Evolutionary conservation across 2,113 vertebrate species (phyloP).

Genomic region (Podarcis muralis): DNA sequence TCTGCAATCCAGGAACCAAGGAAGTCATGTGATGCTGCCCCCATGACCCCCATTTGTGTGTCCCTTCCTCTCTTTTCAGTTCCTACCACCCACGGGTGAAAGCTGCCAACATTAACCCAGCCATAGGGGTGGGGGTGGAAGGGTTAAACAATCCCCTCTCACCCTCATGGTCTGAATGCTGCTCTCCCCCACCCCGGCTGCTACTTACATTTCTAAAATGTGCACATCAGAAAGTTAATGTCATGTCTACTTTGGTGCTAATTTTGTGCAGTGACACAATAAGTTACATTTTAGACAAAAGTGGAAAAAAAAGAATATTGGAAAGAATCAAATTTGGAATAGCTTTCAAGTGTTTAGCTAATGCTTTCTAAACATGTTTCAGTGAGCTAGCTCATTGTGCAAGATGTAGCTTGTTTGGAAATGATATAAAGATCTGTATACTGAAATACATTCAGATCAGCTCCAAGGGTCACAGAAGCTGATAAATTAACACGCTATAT

Average conservation of each 20-base stretch:
- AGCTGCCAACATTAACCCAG: no score
- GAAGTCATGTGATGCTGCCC: no score
- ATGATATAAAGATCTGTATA: conserved; percentile 66
- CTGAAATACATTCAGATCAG: conserved; percentile 66
- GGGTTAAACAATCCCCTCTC: not conserved
- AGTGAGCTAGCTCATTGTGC: conserved; percentile 58
- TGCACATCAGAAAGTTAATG: not conserved
- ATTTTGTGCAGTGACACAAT: not conserved
- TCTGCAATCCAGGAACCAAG: no score
- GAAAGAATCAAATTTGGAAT: not conserved
- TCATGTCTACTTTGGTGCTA: not conserved
- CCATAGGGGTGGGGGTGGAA: not conserved
- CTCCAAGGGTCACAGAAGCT: conserved; percentile 60
- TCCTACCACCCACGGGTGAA: no score
- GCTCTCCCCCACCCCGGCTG: no score
- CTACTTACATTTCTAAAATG: not conserved
- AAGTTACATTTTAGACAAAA: not conserved
- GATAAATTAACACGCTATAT: conserved; percentile 46
- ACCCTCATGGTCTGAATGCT: not conserved
- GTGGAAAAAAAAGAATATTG: not conserved
- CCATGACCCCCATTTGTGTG: no score
- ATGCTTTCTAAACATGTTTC: conserved; percentile 57
- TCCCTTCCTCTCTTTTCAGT: no score
- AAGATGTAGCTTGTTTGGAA: conserved; percentile 63
- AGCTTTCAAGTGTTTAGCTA: conserved; percentile 24